Base-by-base conservation (phyloP, 2,888 invertebrate genomes). In the Dichetophora obliterata region DNA sequence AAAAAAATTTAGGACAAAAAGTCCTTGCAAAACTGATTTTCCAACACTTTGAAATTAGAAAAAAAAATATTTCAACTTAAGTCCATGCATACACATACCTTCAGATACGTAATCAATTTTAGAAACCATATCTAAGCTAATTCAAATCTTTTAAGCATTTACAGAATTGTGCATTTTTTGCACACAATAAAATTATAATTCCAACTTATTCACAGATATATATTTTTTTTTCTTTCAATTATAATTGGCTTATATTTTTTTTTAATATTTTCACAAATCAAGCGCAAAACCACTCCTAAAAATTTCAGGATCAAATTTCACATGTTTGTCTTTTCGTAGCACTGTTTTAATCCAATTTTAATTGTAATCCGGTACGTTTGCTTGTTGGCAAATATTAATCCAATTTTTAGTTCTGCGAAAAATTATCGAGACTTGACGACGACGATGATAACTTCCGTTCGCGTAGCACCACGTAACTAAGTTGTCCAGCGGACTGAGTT, bases 391-490 rank as follows among this genome's bases (percentile, higher is more conserved):
- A 69, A 54, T 69, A 31, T 66, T 52, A 69, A 69, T 54, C 31
- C 8, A 16, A 19, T 27, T 31, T n/a, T 27, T 5, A 52, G 54
- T 69, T 52, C 31, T 34, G 50, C 74, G 71, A 79, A 57, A 69
- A 77, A 78, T 76, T 77, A 80, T 81, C 81, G 72, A 76, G 43
- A 43, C 43, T 77, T 81, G 76, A 66, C 54, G 77, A 81, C 78
- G 57, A 54, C 69, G 37, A 68, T 77, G 72, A 80, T 74, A 76
- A 77, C 79, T 80, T 82, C 80, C 81, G 81, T 78, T 76, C 79
- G 77, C 79, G 75, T 77, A 70, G 76, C 78, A 73, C 78, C 72
- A 57, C 80, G 82, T 80, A 83, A 87, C 87, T 87, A 86, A 84
- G 82, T 80, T 76, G 81, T 76, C 31, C 75, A 73, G 50, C 37